Percentiles rank a stretch among this genome's conserved stretches.
These are phyloP conservation scores for Oscheius sp. DNA, from an alignment of 2,888 invertebrate species.

Conservation along the genomic window DNA sequence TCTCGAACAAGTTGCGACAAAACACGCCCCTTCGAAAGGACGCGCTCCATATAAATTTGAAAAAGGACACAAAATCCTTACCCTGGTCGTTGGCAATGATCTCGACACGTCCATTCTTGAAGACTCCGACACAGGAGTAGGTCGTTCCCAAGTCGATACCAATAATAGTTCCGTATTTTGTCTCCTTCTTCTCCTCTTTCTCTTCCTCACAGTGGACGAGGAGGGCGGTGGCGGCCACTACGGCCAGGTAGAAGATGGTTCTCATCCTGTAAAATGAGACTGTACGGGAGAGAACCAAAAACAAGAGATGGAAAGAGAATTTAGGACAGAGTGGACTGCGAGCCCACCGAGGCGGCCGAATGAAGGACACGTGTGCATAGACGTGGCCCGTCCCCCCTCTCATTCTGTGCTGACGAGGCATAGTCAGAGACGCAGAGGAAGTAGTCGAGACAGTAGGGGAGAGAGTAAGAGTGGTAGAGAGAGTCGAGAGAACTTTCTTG, in stretches of 20 bases:
- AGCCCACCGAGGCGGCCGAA: slow-evolving; percentile 1
- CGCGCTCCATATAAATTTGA: too few species aligned
- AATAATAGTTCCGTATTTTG: slow-evolving; percentile 73
- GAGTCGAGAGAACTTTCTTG: neutral
- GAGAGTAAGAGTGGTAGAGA: neutral
- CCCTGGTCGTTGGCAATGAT: slow-evolving; percentile 74
- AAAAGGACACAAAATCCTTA: slow-evolving; percentile 42
- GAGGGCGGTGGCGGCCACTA: slow-evolving; percentile 61
- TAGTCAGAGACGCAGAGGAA: slow-evolving; percentile 35
- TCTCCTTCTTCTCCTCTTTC: slow-evolving; percentile 52
- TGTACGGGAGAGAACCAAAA: neutral
- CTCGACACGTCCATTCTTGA: slow-evolving; percentile 76
- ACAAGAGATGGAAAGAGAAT: neutral
- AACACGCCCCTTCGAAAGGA: too few species aligned
- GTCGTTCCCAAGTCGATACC: slow-evolving; percentile 75
- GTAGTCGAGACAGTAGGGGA: neutral
- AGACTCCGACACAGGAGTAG: slow-evolving; percentile 74
- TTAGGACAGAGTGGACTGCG: slow-evolving; percentile 14
- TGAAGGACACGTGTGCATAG: slow-evolving; percentile 42
- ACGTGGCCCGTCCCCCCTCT: slow-evolving; percentile 35
- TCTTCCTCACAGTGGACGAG: slow-evolving; percentile 60
- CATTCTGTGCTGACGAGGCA: slow-evolving; percentile 14
- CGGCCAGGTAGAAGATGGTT: slow-evolving; percentile 61
- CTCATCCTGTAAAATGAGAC: slow-evolving; percentile 53
- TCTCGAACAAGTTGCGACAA: too few species aligned